A percentile compares a stretch with the other conserved stretches of the same genome.
Conservation (phyloP, 1,140 invertebrate species). For the Oedothorax gibbosus region DNA sequence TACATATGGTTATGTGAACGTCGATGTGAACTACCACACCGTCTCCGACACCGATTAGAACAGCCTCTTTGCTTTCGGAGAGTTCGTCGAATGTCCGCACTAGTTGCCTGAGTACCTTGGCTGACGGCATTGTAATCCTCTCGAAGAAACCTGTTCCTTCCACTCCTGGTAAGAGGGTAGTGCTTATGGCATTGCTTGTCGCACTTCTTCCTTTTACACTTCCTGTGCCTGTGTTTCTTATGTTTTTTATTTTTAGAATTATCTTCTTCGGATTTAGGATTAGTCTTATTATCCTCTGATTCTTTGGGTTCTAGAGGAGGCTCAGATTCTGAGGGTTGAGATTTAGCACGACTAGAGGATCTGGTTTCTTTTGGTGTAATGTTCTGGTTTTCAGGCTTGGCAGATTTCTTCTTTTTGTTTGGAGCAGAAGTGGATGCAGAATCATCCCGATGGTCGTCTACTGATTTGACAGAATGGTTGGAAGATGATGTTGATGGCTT, state of each 20-base stretch:
- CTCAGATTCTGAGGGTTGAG: too few species aligned
- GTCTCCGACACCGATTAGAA: conserved; percentile 1
- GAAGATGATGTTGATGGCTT: background rate
- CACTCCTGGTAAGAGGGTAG: background rate
- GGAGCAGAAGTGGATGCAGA: too few species aligned
- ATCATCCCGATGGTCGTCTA: too few species aligned
- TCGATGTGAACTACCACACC: background rate
- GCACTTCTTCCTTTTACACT: background rate
- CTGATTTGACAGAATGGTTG: too few species aligned
- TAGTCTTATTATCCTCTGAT: too few species aligned
- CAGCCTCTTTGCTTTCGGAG: conserved; percentile 9
- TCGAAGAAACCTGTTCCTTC: background rate
- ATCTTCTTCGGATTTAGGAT: background rate
- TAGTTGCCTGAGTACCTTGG: conserved; percentile 45
- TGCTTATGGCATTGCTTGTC: background rate
- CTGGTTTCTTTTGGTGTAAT: too few species aligned
- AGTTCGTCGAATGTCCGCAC: conserved; percentile 41
- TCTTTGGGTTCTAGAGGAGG: too few species aligned
- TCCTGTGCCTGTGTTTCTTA: background rate
- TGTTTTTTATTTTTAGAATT: background rate
- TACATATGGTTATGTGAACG: conserved; percentile 14
- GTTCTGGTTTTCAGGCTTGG: too few species aligned
- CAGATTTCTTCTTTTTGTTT: too few species aligned
- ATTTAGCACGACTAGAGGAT: too few species aligned
- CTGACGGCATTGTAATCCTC: conserved; percentile 18